phyloP scores from a whole-genome alignment of 2,888 invertebrate genomes.

The Campoletis raptor region DNA sequence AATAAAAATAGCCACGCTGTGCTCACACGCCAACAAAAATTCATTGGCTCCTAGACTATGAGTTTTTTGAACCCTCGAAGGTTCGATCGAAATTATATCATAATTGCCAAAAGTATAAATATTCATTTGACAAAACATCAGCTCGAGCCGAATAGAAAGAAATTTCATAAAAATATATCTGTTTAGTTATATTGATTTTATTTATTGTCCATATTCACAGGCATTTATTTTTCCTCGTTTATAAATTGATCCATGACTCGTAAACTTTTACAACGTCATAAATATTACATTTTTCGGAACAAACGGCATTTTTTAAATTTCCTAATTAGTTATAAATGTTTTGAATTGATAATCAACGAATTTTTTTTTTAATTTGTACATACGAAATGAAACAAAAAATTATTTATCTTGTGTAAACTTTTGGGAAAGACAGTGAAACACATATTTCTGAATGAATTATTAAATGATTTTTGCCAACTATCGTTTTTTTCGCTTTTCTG shows the following conservation, averaged over 20 bases:
- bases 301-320: neutral
- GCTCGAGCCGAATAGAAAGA: neutral
- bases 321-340: neutral
- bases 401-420: neutral
- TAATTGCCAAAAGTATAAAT: neutral
- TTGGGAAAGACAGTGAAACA: neutral
- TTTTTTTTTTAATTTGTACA: neutral
- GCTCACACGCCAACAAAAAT: no score
- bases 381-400: neutral
- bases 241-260: neutral
- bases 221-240: neutral
- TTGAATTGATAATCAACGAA: no score
- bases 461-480: neutral
- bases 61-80: neutral
- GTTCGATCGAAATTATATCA: neutral
- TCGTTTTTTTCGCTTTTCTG: neutral
- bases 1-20: neutral
- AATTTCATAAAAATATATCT: neutral
- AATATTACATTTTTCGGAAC: neutral
- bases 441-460: neutral
- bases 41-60: no score
- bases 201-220: neutral
- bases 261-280: neutral
- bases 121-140: neutral
- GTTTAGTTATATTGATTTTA: neutral